Percentiles rank a stretch among this genome's conserved stretches.
These are phyloP conservation scores for Psilopsiagon aymara DNA, from an alignment of 2,113 vertebrate genomes.

Conservation along the genomic window DNA sequence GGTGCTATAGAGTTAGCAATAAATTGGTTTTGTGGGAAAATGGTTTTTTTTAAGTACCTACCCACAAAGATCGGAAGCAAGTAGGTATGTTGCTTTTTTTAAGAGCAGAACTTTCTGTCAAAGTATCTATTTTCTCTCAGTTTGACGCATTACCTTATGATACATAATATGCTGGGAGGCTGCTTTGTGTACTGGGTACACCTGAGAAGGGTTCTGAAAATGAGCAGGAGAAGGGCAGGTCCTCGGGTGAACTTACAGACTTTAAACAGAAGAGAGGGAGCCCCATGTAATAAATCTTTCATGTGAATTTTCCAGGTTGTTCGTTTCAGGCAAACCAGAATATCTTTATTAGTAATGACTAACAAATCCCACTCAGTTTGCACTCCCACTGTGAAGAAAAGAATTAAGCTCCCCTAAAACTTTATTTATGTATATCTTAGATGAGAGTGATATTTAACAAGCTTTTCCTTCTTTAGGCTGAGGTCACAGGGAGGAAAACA, in stretches of 20 bases:
- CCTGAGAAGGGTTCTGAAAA: constrained; percentile 10
- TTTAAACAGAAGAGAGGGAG: not conserved
- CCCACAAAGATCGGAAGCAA: not conserved
- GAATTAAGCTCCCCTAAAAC: not conserved
- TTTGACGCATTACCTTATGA: not conserved
- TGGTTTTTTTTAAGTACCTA: not conserved
- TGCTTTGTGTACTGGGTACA: not conserved
- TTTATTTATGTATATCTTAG: not conserved
- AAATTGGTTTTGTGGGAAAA: not conserved
- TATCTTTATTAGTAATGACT: not conserved
- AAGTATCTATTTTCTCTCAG: constrained; percentile 32
- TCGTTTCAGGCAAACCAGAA: not conserved
- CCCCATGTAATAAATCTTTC: not conserved
- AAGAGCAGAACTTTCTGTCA: not conserved
- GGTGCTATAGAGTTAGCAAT: not conserved
- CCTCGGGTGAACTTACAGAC: not conserved
- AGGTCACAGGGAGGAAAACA: not conserved
- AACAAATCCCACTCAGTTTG: not conserved
- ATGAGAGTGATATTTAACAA: not conserved
- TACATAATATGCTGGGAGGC: not conserved
- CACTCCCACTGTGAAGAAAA: not conserved
- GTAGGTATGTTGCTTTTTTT: not conserved
- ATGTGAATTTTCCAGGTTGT: not conserved
- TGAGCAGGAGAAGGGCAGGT: not conserved
- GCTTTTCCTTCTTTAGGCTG: not conserved